Evolutionary conservation across 2,888 invertebrate genomes (phyloP).

Genomic region (Eueremaeus valkanovi): DNA sequence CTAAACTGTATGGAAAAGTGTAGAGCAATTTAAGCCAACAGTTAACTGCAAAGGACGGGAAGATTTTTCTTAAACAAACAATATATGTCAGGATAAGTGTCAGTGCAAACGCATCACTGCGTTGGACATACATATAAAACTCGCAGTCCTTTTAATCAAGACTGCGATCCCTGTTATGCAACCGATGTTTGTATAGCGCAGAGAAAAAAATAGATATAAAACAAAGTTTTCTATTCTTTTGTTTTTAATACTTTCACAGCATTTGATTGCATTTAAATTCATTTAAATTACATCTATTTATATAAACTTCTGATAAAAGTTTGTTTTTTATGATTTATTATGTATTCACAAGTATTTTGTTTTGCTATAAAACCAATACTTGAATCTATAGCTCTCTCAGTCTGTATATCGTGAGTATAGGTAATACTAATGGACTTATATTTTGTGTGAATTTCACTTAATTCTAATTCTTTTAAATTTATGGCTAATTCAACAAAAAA

Average conservation of each 20-base stretch:
- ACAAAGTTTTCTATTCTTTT: not conserved
- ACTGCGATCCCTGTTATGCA: not conserved
- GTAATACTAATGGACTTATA: too few species aligned
- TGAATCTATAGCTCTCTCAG: too few species aligned
- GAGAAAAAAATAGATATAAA: not conserved
- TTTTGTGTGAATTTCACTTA: too few species aligned
- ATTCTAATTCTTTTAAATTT: too few species aligned
- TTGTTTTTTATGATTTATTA: not conserved
- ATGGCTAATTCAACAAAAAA: too few species aligned
- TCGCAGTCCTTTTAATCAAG: conserved; percentile 17
- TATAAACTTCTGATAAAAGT: not conserved
- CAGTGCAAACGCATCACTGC: conserved; percentile 15
- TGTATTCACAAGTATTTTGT: not conserved
- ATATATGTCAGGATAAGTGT: conserved; percentile 40
- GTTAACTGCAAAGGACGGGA: not conserved
- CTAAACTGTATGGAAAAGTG: conserved; percentile 13
- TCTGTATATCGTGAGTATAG: too few species aligned
- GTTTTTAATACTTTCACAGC: not conserved
- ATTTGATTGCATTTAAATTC: conserved; percentile 13
- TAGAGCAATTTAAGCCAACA: not conserved
- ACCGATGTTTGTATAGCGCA: not conserved
- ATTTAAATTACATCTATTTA: conserved; percentile 5
- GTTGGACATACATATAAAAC: conserved; percentile 6
- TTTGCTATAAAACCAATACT: too few species aligned
- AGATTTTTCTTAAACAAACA: conserved; percentile 34